Evolutionary conservation across 1,140 invertebrate species (phyloP), one percentile per base, ranked within the genome.

Genomic region (Cylas formicarius): DNA sequence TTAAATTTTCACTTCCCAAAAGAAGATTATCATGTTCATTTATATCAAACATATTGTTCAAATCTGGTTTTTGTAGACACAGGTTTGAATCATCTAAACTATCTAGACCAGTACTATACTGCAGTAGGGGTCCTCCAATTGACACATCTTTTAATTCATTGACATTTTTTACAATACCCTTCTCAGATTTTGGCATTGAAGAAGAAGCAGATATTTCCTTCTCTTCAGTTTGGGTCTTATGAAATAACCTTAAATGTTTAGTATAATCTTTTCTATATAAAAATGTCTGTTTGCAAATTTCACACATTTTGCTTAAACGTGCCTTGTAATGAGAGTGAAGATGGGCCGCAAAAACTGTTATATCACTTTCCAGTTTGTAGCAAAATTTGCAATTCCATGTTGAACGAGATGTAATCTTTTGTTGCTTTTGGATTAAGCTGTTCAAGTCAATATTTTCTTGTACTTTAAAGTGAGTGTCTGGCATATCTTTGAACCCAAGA

Each of bases 341-440:
- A 48, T 67, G 66, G 28, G 38, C 48, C 7, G 66, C 61, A 60
- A 66, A 67, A 18, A 53, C 42, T 26, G 51, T 45, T n/a, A 66
- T 46, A 37, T 56, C 54, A 21, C 50, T 53, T 33, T 63, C 58
- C 7, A 56, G 35, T 10, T 50, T 49, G n/a, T 49, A 52, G 47
- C 66, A 67, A 58, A 65, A 66, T 53, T 64, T 64, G 48, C 66
- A 67, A 33, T 49, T 57, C 66, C 66, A 67, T 4, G 48, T 49
- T 21, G 61, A 54, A 10, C 55, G 45, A 37, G 60, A 48, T 17
- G 52, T 44, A 42, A 61, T 53, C 37, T 57, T 62, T 47, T 64
- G 57, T 47, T 63, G 60, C 18, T 58, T 55, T 49, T 53, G 61
- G 22, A 60, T 33, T 11, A 63, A 31, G 8, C 7, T 31, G 44